A percentile compares a stretch with the other conserved stretches of the same genome.
phyloP scores from a whole-genome alignment of 2,113 vertebrate genomes.

The Phainopepla nitens region DNA sequence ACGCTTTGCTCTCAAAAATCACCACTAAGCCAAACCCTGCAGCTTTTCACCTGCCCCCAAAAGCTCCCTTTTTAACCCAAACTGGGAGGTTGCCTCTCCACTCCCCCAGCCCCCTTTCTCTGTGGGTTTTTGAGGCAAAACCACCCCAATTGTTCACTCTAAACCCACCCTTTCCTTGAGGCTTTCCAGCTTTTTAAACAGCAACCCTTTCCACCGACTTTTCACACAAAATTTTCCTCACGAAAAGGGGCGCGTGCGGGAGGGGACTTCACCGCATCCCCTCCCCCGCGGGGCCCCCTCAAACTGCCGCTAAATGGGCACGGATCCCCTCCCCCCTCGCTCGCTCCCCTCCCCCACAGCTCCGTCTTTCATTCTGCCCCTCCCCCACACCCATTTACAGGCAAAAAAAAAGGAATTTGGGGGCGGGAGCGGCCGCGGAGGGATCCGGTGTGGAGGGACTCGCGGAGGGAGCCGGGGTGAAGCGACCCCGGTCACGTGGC shows the following conservation, averaged over 20 bases:
- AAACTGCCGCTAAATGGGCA: neutral
- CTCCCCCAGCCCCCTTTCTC: fast-evolving
- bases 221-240: neutral
- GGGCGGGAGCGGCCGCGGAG: neutral
- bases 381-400: neutral
- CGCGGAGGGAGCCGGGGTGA: fast-evolving
- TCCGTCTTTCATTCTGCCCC: neutral
- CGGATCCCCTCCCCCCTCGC: neutral
- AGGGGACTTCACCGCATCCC: fast-evolving
- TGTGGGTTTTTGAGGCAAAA: fast-evolving
- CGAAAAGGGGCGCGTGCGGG: fast-evolving
- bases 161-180: neutral
- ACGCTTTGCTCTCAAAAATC: neutral
- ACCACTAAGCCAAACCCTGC: neutral
- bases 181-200: neutral
- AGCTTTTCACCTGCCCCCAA: no score
- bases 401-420: neutral
- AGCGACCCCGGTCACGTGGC: fast-evolving
- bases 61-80: neutral
- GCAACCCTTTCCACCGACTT: neutral
- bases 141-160: fast-evolving
- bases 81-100: fast-evolving
- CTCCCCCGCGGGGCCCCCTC: neutral
- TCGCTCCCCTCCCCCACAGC: neutral
- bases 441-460: neutral